Conservation (phyloP, 2,888 invertebrate genomes). For the Drosophila affinis region DNA sequence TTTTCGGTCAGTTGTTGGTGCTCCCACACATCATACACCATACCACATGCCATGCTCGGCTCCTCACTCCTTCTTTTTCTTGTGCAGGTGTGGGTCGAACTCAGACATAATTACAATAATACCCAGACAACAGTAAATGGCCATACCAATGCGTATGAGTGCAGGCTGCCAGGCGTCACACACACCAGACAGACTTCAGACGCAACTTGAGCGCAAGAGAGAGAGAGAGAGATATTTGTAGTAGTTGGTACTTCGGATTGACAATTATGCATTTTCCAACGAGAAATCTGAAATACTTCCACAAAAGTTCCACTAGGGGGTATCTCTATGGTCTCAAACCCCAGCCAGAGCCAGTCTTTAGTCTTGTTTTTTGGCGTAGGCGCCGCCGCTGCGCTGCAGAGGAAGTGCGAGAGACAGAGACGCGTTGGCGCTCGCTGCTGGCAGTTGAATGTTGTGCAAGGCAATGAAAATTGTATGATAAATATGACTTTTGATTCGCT, state of each 20-base stretch:
- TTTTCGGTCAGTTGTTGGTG: slow-evolving; percentile 20
- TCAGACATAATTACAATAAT: slow-evolving; percentile 1
- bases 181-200: slow-evolving; percentile 7
- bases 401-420: slow-evolving; percentile 27
- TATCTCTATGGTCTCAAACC: background rate
- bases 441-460: slow-evolving; percentile 33
- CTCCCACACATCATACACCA: slow-evolving; percentile 18
- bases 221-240: background rate
- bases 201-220: background rate
- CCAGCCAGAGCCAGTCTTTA: background rate
- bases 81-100: slow-evolving; percentile 2
- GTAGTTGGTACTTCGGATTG: background rate
- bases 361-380: background rate
- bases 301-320: too few relatives aligned
- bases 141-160: slow-evolving; percentile 14
- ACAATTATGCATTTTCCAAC: background rate
- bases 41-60: slow-evolving; percentile 3
- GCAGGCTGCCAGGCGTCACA: slow-evolving; percentile 8
- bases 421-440: slow-evolving; percentile 26
- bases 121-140: slow-evolving; percentile 6
- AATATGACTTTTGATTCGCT: slow-evolving; percentile 10
- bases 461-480: slow-evolving; percentile 17
- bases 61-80: background rate
- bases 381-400: background rate
- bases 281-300: too few relatives aligned